Conservation (phyloP, 2,113 vertebrate genomes). For the Oophaga pumilio region DNA sequence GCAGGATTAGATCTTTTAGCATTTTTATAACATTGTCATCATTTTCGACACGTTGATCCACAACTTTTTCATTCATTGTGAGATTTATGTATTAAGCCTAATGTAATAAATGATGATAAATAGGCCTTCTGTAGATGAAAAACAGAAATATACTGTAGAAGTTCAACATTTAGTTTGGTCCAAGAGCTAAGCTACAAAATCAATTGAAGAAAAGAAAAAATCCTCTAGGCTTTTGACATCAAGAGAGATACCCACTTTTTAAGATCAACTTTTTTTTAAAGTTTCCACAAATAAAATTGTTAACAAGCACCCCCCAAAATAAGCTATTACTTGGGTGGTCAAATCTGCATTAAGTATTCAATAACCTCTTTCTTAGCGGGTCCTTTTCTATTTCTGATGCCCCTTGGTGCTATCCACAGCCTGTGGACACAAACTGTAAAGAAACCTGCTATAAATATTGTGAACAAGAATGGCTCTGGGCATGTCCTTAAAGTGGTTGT, state of each 20-base stretch:
- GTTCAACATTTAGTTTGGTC: background rate
- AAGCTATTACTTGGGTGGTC: no score
- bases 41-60: slow-evolving; percentile 21
- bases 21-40: slow-evolving; percentile 13
- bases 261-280: no score
- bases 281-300: no score
- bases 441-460: no score
- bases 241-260: background rate
- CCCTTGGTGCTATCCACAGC: no score
- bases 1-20: slow-evolving; percentile 17
- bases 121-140: background rate
- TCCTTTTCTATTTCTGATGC: no score
- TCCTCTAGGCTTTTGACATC: background rate
- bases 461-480: no score
- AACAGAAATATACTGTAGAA: background rate
- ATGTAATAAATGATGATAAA: background rate
- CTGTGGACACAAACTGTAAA: no score
- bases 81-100: background rate
- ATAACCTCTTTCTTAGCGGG: no score
- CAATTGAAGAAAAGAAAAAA: background rate
- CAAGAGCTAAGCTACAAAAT: background rate
- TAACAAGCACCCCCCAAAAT: no score
- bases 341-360: no score
- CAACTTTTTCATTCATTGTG: background rate
- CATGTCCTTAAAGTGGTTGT: no score